Evolutionary conservation across 1,140 invertebrate genomes (phyloP), one percentile per base, ranked within the genome.

Genomic region (Myzus persicae): DNA sequence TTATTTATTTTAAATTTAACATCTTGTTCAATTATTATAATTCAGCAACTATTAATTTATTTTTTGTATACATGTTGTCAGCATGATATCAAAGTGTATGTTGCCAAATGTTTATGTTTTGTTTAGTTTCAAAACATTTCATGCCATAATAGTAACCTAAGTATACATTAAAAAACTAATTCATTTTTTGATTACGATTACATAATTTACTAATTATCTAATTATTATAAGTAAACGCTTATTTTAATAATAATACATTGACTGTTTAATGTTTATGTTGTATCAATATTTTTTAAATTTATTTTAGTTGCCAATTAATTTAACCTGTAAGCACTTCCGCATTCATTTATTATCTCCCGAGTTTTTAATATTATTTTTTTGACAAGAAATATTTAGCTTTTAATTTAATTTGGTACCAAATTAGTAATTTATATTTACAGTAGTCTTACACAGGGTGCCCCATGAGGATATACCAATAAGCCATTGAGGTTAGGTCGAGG

Each of bases 61-160:
- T 90, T 90, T 38, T 36, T 67, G 26, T 36, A 42, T 90, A 9
- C 51, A 89, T 90, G 89, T 67, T 67, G 3, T 67, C n/a, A 87
- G 22, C 22, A 89, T 90, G 26, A 67, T 90, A 90, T 90, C 51
- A 90, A 90, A 42, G 40, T 26, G 42, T 67, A 11, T 67, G 54
- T 67, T 90, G 51, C 51, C 51, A 59, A 90, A 90, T 42, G 38
- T 59, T 38, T 89, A 87, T 46, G n/a, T 48, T 54, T 54, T 26
- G 5, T 89, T 54, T 89, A 54, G 9, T 89, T 89, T 38, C 24
- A 24, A 54, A 89, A 89, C 9, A 89, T 89, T 54, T 42, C 89
- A 90, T 42, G 89, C 89, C 89, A 90, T 90, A 90, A 40, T 90
- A 90, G 51, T 59, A 67, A 67, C 14, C 59, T 90, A 90, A 90